These are phyloP conservation scores for Rhodinocichla rosea DNA, from an alignment of 2,113 vertebrate species.

Conservation along the genomic window DNA sequence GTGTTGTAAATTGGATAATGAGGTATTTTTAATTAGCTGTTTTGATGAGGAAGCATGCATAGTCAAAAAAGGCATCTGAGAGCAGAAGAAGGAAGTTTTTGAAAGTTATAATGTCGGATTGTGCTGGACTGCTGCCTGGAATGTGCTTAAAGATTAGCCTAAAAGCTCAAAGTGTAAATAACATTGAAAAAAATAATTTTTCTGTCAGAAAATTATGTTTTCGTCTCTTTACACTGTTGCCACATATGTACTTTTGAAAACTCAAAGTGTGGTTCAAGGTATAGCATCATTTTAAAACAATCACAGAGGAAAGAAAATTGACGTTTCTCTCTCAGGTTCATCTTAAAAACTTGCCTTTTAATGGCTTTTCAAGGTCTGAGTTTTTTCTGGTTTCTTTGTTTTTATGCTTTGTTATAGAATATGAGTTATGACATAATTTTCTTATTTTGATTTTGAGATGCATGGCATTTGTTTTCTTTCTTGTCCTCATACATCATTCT, in stretches of 20 bases:
- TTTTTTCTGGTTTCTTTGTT: not conserved
- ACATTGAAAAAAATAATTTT: not conserved
- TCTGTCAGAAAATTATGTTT: not conserved
- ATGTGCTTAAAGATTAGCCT: not conserved
- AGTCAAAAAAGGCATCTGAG: not conserved
- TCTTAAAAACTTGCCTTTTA: not conserved
- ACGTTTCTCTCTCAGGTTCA: not conserved
- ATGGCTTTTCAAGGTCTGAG: not conserved
- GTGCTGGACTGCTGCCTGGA: not conserved
- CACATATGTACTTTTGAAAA: not conserved
- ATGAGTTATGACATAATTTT: not conserved
- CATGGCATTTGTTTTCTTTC: not conserved
- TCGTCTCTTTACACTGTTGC: not conserved
- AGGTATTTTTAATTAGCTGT: not conserved
- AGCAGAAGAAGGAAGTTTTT: not conserved
- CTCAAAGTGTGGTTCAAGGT: not conserved
- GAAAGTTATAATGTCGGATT: not conserved
- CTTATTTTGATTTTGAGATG: not conserved
- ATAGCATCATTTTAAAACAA: not conserved
- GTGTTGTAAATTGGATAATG: conserved; percentile 25
- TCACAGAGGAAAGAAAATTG: not conserved
- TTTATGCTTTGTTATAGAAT: not conserved
- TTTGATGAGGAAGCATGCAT: not conserved
- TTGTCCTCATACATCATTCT: not conserved
- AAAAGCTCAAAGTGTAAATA: not conserved